Percentiles rank a stretch among this genome's conserved stretches.
phyloP scores from a whole-genome alignment of 2,888 invertebrate genomes.

The Sicus ferrugineus region DNA sequence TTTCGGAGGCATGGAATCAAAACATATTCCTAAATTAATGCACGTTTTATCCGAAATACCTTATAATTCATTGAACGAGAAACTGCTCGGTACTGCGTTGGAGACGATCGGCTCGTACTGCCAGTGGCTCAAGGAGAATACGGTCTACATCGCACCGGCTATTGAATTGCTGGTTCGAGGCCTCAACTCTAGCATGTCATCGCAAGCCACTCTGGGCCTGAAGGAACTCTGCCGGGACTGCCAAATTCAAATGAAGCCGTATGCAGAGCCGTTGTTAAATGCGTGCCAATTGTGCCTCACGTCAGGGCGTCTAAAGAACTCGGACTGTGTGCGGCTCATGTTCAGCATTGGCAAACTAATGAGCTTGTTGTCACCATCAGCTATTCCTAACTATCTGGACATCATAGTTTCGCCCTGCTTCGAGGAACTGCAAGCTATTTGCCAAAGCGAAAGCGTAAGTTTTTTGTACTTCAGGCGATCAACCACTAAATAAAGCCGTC shows the following conservation, averaged over 20 bases:
- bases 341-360: constrained; percentile 78
- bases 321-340: constrained; percentile 78
- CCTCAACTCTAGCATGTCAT: constrained; percentile 74
- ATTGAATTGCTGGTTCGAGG: constrained; percentile 76
- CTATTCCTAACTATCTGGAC: constrained; percentile 75
- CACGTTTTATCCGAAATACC: constrained; percentile 71
- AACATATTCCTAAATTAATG: constrained; percentile 70
- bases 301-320: constrained; percentile 69
- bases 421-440: constrained; percentile 69
- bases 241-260: constrained; percentile 75
- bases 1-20: constrained; percentile 68
- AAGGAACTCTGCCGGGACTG: constrained; percentile 89
- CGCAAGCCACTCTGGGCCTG: constrained; percentile 85
- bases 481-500: constrained; percentile 41
- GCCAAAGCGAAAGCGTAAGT: constrained; percentile 66
- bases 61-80: constrained; percentile 69
- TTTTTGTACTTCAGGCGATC: not conserved
- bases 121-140: constrained; percentile 82
- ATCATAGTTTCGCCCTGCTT: constrained; percentile 74
- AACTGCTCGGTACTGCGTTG: constrained; percentile 76
- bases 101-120: constrained; percentile 86
- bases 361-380: constrained; percentile 71
- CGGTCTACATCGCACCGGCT: constrained; percentile 72
- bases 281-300: constrained; percentile 72
- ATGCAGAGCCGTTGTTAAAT: constrained; percentile 77